Conservation (phyloP, 1,140 invertebrate species). For the Littorina saxatilis region DNA sequence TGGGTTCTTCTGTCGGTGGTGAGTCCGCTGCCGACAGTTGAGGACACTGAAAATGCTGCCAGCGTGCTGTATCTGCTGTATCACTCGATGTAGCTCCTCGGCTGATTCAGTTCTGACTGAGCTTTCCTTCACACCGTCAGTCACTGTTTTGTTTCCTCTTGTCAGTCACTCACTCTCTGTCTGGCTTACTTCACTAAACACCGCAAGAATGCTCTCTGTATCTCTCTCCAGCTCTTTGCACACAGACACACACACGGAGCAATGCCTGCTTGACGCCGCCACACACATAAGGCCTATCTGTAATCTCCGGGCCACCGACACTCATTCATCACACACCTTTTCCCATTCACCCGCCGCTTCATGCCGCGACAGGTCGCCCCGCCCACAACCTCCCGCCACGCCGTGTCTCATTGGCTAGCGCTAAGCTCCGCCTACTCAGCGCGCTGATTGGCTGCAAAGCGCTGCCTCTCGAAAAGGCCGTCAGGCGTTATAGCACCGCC, state of each 20-base stretch:
- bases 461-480: background rate
- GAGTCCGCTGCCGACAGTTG: background rate
- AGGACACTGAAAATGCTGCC: background rate
- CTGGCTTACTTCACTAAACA: background rate
- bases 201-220: background rate
- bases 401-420: background rate
- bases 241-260: background rate
- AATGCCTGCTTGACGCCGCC: conserved; percentile 1
- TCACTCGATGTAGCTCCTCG: no score
- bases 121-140: background rate
- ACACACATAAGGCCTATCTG: conserved; percentile 5
- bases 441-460: background rate
- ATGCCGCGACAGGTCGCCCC: background rate
- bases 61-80: background rate
- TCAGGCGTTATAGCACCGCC: background rate
- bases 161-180: background rate
- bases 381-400: background rate
- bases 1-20: background rate
- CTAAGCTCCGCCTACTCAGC: background rate
- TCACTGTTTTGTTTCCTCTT: background rate
- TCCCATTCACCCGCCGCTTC: background rate
- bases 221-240: background rate
- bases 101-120: background rate
- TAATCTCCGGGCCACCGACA: background rate
- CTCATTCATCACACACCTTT: conserved; percentile 34